Evolutionary conservation across 2,797 vertebrate species (phyloP), one percentile per base, ranked within the genome.

Genomic region (Picus viridis): DNA sequence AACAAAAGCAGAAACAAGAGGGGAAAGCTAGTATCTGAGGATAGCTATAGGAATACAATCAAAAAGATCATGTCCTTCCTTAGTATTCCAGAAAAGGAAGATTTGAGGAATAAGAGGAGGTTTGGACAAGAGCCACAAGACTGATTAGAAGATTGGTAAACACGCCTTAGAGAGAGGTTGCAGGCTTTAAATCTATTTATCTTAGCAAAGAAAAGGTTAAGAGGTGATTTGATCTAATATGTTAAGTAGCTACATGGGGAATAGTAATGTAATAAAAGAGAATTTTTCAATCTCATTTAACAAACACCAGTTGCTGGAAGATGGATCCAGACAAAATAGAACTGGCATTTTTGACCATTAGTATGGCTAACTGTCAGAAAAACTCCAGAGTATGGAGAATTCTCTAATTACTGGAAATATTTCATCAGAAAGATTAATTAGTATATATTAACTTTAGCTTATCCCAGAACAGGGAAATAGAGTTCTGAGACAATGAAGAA

Each of bases 51-150:
- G 19, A 75, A 47, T 76, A 75, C 45, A 53, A 34, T 43, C 27
- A 71, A 72, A 86, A 83, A 58, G 24, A 63, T 61, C 45, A 49
- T 43, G 69, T 83, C 23, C 59, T 79, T 54, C 43, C 43, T 67
- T 32, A 67, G 29, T 49, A 67, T 24, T 86, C 56, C 45, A 75
- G 39, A 58, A 76, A 54, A 43, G 36, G 62, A 89, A 71, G 57
- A 34, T 67, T 36, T 83, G 64, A 86, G 29, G 64, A 75, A 79
- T 30, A 15, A 83, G 49, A 30, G 56, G 17, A 63, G 45, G 61
- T 79, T 89, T 92, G 76, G 72, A 86, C 63, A 83, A 80, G 56
- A 83, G 61, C 69, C 79, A 80, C 43, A 76, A 59, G 65, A 80
- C 69, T 2, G 10, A 86, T 71, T 75, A 89, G 68, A 70, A 70